A percentile compares a stretch with the other conserved stretches of the same genome.
Evolutionary conservation across 37 sponge, comb jelly and placozoan genomes (phyloP).

Genomic region (Diacarnus erythraeanus): DNA sequence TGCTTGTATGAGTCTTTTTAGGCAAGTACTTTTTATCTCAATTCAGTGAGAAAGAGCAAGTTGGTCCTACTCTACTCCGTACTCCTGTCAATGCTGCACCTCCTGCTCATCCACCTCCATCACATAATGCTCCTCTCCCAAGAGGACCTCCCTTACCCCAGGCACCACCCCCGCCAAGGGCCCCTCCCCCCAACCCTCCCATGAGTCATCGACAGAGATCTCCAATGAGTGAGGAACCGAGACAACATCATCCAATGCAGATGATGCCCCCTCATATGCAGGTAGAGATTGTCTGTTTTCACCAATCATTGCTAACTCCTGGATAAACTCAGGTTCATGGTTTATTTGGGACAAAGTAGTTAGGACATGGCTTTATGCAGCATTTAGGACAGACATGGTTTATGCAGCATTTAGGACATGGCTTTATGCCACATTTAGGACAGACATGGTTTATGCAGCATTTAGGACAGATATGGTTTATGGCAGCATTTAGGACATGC

Average conservation of each 20-base stretch:
- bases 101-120: constrained; percentile 8
- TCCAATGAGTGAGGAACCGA: not conserved
- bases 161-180: not conserved
- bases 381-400: too few species aligned
- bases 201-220: not conserved
- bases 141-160: not conserved
- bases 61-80: constrained; percentile 11
- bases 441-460: too few species aligned
- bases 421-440: too few species aligned
- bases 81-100: constrained; percentile 5
- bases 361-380: too few species aligned
- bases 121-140: constrained; percentile 4
- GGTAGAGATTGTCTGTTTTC: too few species aligned
- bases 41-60: constrained; percentile 9
- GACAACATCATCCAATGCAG: not conserved
- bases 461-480: too few species aligned
- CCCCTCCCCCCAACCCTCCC: constrained; percentile 1
- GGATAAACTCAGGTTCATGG: too few species aligned
- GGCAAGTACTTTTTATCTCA: too few species aligned
- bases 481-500: too few species aligned
- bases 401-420: too few species aligned
- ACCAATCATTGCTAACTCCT: too few species aligned
- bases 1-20: not conserved
- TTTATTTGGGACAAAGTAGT: too few species aligned
- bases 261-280: constrained; percentile 9